Evolutionary conservation across 2,113 vertebrate species (phyloP).

Genomic region (Ciconia boyciana): DNA sequence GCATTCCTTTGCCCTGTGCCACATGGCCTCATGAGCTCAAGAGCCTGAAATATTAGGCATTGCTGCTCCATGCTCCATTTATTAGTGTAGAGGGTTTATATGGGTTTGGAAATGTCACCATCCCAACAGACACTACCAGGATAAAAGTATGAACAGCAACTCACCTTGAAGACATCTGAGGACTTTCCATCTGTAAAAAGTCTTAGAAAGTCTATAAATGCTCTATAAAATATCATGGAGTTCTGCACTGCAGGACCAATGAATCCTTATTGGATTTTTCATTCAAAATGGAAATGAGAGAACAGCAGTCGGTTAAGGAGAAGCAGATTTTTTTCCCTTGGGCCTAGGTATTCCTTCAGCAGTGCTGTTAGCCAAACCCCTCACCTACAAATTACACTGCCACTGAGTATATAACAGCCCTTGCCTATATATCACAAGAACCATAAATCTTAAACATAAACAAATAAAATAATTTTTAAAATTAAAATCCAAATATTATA

Average conservation of each 20-base stretch:
- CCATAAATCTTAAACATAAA: neutral
- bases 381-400: neutral
- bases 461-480: neutral
- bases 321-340: neutral
- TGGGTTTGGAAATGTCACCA: neutral
- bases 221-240: neutral
- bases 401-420: neutral
- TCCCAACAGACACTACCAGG: neutral
- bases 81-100: neutral
- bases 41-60: neutral
- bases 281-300: neutral
- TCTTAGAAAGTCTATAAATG: neutral
- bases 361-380: neutral
- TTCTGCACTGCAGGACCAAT: neutral
- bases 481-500: neutral
- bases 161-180: neutral
- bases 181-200: neutral
- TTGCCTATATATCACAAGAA: neutral
- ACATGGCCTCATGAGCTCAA: neutral
- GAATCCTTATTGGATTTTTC: neutral
- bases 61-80: neutral
- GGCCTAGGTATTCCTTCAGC: neutral
- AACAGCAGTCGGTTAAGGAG: neutral
- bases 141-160: neutral
- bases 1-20: neutral